A percentile compares a stretch with the other conserved stretches of the same genome.
phyloP scores from a whole-genome alignment of 2,113 vertebrate genomes.

The Dunckerocampus dactyliophorus region DNA sequence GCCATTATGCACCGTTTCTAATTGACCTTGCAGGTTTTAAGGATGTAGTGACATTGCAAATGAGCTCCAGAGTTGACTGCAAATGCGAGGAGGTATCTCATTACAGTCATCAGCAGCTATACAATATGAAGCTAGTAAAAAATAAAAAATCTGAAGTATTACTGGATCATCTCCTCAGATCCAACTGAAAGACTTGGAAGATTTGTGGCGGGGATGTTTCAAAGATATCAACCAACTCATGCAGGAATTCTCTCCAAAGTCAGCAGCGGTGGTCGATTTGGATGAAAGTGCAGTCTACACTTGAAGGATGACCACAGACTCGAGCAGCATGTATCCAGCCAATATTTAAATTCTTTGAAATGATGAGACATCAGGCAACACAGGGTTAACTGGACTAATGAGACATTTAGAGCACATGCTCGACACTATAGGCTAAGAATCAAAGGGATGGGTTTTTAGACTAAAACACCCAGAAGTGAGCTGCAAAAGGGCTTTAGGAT shows the following conservation, averaged over 20 bases:
- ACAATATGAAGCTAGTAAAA: not conserved
- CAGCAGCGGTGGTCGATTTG: not conserved
- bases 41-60: slow-evolving; percentile 15
- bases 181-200: not conserved
- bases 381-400: not conserved
- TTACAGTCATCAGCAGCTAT: not conserved
- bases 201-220: not conserved
- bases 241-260: not conserved
- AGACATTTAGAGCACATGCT: not conserved
- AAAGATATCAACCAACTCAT: not conserved
- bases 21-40: slow-evolving; percentile 41
- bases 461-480: too few relatives aligned
- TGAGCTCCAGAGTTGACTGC: slow-evolving; percentile 4
- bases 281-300: not conserved
- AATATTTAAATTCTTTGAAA: slow-evolving; percentile 34
- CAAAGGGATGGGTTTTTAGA: not conserved
- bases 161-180: too few relatives aligned
- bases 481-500: too few relatives aligned
- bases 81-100: slow-evolving; percentile 10
- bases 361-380: slow-evolving; percentile 27
- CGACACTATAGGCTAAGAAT: not conserved
- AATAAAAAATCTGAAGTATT: too few relatives aligned
- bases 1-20: slow-evolving; percentile 19
- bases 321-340: not conserved
- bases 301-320: not conserved